These are phyloP conservation scores for Grus americana DNA, from an alignment of 2,113 vertebrate genomes.

Conservation along the genomic window DNA sequence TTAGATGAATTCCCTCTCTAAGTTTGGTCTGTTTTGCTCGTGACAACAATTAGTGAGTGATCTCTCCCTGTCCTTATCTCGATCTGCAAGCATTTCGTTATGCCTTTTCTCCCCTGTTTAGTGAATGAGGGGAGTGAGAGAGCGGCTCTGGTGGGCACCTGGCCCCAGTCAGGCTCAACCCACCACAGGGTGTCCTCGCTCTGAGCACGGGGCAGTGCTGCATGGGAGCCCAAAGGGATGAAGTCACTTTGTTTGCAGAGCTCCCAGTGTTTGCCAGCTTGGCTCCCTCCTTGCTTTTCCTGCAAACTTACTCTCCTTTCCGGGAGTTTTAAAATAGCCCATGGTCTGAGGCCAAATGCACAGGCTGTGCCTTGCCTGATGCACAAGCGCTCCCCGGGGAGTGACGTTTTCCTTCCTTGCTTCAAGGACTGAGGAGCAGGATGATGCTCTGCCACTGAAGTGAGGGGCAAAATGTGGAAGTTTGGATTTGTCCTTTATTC, in stretches of 20 bases:
- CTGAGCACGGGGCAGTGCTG: accelerated
- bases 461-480: neutral
- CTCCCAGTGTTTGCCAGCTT: neutral
- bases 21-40: too few relatives aligned
- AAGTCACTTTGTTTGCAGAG: neutral
- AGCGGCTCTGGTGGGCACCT: too few relatives aligned
- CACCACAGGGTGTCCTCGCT: neutral
- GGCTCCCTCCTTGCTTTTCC: neutral
- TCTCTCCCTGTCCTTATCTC: too few relatives aligned
- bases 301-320: neutral
- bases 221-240: neutral
- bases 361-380: neutral
- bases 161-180: too few relatives aligned
- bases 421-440: neutral
- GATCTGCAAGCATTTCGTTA: too few relatives aligned
- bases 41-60: too few relatives aligned
- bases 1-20: too few relatives aligned
- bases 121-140: too few relatives aligned
- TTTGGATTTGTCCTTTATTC: neutral
- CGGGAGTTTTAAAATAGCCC: neutral
- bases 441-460: neutral
- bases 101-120: too few relatives aligned
- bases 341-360: neutral
- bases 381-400: neutral
- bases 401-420: neutral